Conservation (phyloP, 2,888 invertebrate genomes). For the Erebia palarica region DNA sequence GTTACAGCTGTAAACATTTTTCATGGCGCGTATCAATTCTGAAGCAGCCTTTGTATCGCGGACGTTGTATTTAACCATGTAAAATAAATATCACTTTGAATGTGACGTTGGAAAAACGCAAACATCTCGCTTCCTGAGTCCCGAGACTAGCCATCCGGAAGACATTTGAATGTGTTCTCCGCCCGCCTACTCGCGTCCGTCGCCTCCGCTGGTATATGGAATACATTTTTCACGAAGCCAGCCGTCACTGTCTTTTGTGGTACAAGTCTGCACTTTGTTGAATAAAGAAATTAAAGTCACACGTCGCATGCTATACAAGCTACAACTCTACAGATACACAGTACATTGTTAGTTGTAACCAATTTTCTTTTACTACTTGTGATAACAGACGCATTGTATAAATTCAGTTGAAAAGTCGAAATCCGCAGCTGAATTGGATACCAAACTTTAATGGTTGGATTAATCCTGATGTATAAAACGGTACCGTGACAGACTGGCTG, state of each 20-base stretch:
- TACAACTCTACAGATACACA: not conserved
- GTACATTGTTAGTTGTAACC: too few species aligned
- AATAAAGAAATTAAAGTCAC: constrained; percentile 41
- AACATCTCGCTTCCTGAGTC: constrained; percentile 48
- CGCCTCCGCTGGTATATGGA: constrained; percentile 44
- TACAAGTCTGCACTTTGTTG: constrained; percentile 39
- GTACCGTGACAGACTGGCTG: too few species aligned
- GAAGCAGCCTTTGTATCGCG: not conserved
- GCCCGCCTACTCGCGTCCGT: constrained; percentile 51
- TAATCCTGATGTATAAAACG: too few species aligned
- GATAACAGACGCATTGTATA: too few species aligned
- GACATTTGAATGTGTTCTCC: constrained; percentile 58
- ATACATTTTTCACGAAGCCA: constrained; percentile 66
- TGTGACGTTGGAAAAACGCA: constrained; percentile 44
- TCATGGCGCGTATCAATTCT: not conserved
- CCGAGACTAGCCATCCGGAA: constrained; percentile 52
- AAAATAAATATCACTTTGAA: constrained; percentile 21
- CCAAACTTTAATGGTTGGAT: too few species aligned
- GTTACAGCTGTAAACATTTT: not conserved
- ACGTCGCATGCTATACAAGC: constrained; percentile 27
- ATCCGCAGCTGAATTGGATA: too few species aligned
- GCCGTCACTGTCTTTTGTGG: constrained; percentile 52
- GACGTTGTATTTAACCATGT: constrained; percentile 19
- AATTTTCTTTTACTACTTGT: too few species aligned
- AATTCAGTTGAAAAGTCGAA: too few species aligned